Percentiles rank a stretch among this genome's conserved stretches.
Conservation (phyloP, 2,888 invertebrate species). For the Melikaiella ostensackeni region DNA sequence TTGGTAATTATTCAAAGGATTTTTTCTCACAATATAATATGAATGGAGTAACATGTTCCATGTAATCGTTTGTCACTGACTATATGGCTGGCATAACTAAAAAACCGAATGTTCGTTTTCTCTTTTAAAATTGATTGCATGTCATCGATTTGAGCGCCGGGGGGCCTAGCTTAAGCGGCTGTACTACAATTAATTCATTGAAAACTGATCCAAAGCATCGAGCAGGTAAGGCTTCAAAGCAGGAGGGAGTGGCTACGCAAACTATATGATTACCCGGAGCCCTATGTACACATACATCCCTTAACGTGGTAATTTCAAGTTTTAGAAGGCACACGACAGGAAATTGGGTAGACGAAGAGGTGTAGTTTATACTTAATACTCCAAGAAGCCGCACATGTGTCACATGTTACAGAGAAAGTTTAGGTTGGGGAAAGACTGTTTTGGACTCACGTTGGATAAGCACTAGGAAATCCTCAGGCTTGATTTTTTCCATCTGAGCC, state of each 20-base stretch:
- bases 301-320: slow-evolving; percentile 34
- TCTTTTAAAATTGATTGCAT: slow-evolving; percentile 24
- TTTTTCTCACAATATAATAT: slow-evolving; percentile 16
- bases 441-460: slow-evolving; percentile 29
- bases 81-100: not conserved
- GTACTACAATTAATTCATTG: slow-evolving; percentile 24
- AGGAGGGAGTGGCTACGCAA: slow-evolving; percentile 20
- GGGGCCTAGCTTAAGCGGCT: not conserved
- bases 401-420: slow-evolving; percentile 35
- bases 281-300: slow-evolving; percentile 12
- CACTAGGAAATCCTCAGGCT: slow-evolving; percentile 27
- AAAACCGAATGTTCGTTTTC: not conserved
- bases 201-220: slow-evolving; percentile 29
- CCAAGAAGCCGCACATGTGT: slow-evolving; percentile 36
- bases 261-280: slow-evolving; percentile 24
- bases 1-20: slow-evolving; percentile 21
- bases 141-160: slow-evolving; percentile 24
- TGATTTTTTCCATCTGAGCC: slow-evolving; percentile 23
- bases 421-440: slow-evolving; percentile 9
- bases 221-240: slow-evolving; percentile 36
- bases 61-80: slow-evolving; percentile 37
- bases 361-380: slow-evolving; percentile 8
- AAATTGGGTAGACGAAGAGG: slow-evolving; percentile 35
- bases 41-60: slow-evolving; percentile 17
- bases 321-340: slow-evolving; percentile 23